Evolutionary conservation across 2,888 invertebrate genomes (phyloP).

Genomic region (Acanthosepion esculentum): DNA sequence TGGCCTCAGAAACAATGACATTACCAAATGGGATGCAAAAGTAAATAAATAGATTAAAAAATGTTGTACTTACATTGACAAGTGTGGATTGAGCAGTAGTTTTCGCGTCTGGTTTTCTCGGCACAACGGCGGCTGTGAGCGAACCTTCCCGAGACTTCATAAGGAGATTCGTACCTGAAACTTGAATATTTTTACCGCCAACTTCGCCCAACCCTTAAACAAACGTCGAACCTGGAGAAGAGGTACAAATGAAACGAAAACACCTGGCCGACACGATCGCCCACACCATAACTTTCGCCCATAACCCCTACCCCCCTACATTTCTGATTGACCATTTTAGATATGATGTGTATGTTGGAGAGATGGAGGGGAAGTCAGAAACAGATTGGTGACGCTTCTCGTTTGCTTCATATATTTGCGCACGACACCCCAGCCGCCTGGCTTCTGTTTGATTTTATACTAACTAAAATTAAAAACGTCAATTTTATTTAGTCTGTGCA

Average conservation of each 20-base stretch:
- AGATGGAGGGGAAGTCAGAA: background rate
- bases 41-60: background rate
- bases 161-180: background rate
- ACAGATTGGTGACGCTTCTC: background rate
- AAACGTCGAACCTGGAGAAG: background rate
- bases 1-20: background rate
- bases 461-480: background rate
- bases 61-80: background rate
- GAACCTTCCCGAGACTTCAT: background rate
- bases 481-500: background rate
- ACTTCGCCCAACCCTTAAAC: background rate
- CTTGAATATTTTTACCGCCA: background rate
- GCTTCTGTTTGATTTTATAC: background rate
- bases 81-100: background rate
- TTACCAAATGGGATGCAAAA: background rate
- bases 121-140: background rate
- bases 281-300: background rate
- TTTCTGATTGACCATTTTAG: background rate
- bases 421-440: background rate
- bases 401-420: background rate
- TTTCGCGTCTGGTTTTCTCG: background rate
- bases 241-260: background rate
- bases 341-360: background rate
- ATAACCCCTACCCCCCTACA: background rate
- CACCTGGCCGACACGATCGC: background rate